Base-by-base conservation (phyloP, 1,140 invertebrate species). In the Capitella teleta region DNA sequence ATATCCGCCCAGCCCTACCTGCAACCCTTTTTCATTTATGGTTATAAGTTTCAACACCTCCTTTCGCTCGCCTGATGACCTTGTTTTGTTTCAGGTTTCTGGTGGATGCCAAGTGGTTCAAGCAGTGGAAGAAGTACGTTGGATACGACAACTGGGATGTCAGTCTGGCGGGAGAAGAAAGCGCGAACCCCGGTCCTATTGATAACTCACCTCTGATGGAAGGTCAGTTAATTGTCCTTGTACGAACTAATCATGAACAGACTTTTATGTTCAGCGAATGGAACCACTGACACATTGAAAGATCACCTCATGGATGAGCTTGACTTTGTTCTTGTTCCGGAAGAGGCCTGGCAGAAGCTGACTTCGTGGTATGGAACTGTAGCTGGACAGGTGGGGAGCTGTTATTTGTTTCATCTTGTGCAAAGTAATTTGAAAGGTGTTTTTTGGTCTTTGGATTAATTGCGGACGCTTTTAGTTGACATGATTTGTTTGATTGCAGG, bases 41-140 rank as follows among this genome's bases (percentile, higher is more conserved):
- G 25, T 24, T 1, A n/a, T 40, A 16, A 21, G n/a, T 40, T 18
- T 5, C 5, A n/a, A n/a, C n/a, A n/a, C n/a, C n/a, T n/a, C n/a
- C n/a, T n/a, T n/a, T n/a, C n/a, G n/a, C n/a, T n/a, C n/a, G n/a
- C 30, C n/a, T n/a, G n/a, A 32, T n/a, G n/a, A 32, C 8, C 30
- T 32, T 43, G 18, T 26, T 44, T 6, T 37, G 5, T 47, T 47
- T 6, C 45, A 74, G 75, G 74, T 76, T 73, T 61, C 52, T 77
- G 10, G 48, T 76, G 36, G 74, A 76, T 53, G 58, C 64, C 19
- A 68, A 72, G 50, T 77, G 75, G 75, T 75, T 70, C 51, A 75
- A 76, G 51, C 67, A 72, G 51, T 77, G 73, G 68, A 75, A 75
- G 53, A 70, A 65, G 38, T 76, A 74, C 67, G 68, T 76, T 26